Evolutionary conservation across 2,113 vertebrate species (phyloP), one percentile per base, ranked within the genome.

Genomic region (Campylomormyrus tamandua): DNA sequence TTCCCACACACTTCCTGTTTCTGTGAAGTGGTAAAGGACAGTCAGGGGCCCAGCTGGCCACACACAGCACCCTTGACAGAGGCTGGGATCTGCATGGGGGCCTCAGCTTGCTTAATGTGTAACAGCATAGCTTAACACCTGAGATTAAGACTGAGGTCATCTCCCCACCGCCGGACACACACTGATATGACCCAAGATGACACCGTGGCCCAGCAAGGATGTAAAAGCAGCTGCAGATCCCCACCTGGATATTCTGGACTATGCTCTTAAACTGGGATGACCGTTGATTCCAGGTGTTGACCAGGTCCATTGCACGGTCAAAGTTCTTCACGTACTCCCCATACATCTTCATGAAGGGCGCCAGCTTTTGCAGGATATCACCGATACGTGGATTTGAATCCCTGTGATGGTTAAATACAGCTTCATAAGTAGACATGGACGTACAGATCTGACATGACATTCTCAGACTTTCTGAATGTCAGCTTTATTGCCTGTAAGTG

Each of bases 321-420:
- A 99, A 99, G 94, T 99, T 99, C 96, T 99, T 99, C 39, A 99
- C 97, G 0, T 99, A 99, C 91, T 99, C 98, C 39, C 98, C 98
- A 1, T 99, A 99, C 98, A 99, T 99, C 95, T 99, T 99, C 95
- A 99, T 96, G 91, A 99, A 99, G 0, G 98, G 98, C 90, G 98
- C 98, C 84, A 99, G 95, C 91, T 99, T 99, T 94, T 99, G 98
- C 10, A 99, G 96, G 93, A 99, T 99, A 89, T 99, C 98, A 90
- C 98, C 98, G 0, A 99, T 95, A 2, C 98, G 97, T 15, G 98
- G 98, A 88, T 97, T 98, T 39, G 93, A 87, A 0, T 95, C 96
- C 98, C 98, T 99, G 50, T 58, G 91, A 90, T 0, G 35, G 87
- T 90, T 31, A 90, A 3, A 92, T 13, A 89, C 13, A 87, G 49